Percentiles rank a stretch among this genome's conserved stretches.
These are phyloP conservation scores for Eretmocerus hayati DNA, from an alignment of 2,888 invertebrate species.

Conservation along the genomic window DNA sequence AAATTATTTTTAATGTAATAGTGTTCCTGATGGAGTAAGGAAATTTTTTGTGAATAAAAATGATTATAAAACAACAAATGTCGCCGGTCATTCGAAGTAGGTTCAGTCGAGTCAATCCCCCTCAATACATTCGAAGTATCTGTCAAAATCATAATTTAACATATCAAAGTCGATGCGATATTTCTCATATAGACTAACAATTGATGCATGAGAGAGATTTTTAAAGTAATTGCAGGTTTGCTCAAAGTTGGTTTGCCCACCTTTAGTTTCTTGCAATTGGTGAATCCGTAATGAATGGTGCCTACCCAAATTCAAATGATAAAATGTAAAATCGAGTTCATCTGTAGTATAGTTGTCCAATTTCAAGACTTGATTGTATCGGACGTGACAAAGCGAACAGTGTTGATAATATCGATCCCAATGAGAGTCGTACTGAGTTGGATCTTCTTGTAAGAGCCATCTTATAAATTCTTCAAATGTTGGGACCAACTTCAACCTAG, in stretches of 20 bases:
- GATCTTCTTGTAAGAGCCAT: conserved; percentile 36
- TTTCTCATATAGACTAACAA: conserved; percentile 33
- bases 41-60: conserved; percentile 8
- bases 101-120: no score
- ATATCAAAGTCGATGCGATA: conserved; percentile 44
- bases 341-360: conserved; percentile 35
- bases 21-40: no score
- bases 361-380: conserved; percentile 38
- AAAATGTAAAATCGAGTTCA: conserved; percentile 32
- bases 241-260: conserved; percentile 34
- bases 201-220: conserved; percentile 29
- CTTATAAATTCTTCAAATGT: conserved; percentile 40
- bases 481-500: conserved; percentile 31
- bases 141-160: conserved; percentile 37
- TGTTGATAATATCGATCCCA: conserved; percentile 41
- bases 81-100: no score
- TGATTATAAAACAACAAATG: no score
- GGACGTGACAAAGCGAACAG: conserved; percentile 37
- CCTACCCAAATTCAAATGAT: conserved; percentile 28
- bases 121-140: conserved; percentile 34
- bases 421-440: conserved; percentile 38
- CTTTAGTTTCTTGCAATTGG: conserved; percentile 31
- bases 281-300: no score
- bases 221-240: conserved; percentile 40
- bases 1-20: no score